Percentiles rank a stretch among this genome's conserved stretches.
Conservation (phyloP, 2,888 invertebrate species). For the Hemaris fuciformis region DNA sequence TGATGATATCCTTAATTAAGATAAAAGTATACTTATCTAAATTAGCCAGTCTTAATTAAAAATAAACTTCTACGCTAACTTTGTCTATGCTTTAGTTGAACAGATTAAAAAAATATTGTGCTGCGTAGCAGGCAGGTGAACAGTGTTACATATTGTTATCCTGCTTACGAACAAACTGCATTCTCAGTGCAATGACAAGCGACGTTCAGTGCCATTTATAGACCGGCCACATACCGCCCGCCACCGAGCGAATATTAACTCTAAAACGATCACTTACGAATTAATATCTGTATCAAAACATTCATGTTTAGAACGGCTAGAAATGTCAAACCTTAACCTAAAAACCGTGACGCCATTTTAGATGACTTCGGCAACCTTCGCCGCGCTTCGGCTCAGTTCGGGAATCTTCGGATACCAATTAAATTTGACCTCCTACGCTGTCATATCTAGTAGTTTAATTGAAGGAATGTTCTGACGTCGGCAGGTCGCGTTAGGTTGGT, state of each 20-base stretch:
- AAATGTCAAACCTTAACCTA: constrained; percentile 81
- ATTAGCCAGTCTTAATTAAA: too few relatives aligned
- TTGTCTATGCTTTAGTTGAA: neutral
- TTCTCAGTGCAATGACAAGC: neutral
- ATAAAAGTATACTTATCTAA: too few relatives aligned
- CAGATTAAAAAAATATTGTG: neutral
- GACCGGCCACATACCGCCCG: constrained; percentile 33
- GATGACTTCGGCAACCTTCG: constrained; percentile 59
- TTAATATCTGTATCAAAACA: constrained; percentile 30
- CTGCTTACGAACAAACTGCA: neutral
- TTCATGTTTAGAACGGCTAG: constrained; percentile 53
- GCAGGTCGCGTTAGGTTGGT: constrained; percentile 47
- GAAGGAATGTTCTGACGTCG: constrained; percentile 13
- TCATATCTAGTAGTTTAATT: constrained; percentile 6
- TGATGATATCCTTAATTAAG: too few relatives aligned
- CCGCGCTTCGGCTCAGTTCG: constrained; percentile 45
- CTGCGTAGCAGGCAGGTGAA: neutral
- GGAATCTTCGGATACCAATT: constrained; percentile 39
- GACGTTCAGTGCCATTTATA: constrained; percentile 50
- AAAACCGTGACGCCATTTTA: constrained; percentile 78
- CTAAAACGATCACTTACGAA: constrained; percentile 27
- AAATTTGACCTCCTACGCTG: constrained; percentile 39
- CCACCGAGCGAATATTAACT: constrained; percentile 42
- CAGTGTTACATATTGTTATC: neutral
- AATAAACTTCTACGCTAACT: neutral